Conservation (phyloP, 2,113 vertebrate species). For the Tragelaphus buxtoni region DNA sequence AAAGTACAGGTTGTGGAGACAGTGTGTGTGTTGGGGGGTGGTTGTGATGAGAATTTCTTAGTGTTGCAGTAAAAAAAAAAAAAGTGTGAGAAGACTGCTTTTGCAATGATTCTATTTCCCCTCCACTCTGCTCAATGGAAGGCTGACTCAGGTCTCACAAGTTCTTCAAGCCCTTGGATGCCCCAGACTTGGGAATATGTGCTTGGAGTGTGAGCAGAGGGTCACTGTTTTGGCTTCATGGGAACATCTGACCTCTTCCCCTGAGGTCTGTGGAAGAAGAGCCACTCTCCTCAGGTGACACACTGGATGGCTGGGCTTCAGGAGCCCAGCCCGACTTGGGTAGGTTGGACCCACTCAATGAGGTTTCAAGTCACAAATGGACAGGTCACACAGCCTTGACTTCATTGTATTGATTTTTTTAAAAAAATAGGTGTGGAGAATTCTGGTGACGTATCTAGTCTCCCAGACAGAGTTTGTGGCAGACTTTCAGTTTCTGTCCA, state of each 20-base stretch:
- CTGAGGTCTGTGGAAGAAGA: background rate
- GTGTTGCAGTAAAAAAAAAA: background rate
- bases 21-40: background rate
- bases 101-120: background rate
- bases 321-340: background rate
- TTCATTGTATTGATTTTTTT: background rate
- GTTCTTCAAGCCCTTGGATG: background rate
- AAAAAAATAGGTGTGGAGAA: background rate
- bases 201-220: background rate
- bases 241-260: background rate
- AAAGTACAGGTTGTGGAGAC: background rate
- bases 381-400: background rate
- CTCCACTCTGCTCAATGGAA: background rate
- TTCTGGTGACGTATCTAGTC: fast-evolving
- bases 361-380: background rate
- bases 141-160: background rate
- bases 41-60: background rate
- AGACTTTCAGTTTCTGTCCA: background rate
- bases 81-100: background rate
- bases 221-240: background rate
- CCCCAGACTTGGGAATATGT: background rate
- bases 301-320: background rate
- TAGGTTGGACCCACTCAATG: background rate
- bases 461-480: background rate
- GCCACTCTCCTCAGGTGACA: background rate